Evolutionary conservation across 2,113 vertebrate species (phyloP), one percentile per base, ranked within the genome.

Genomic region (Ceuthmochares aereus): DNA sequence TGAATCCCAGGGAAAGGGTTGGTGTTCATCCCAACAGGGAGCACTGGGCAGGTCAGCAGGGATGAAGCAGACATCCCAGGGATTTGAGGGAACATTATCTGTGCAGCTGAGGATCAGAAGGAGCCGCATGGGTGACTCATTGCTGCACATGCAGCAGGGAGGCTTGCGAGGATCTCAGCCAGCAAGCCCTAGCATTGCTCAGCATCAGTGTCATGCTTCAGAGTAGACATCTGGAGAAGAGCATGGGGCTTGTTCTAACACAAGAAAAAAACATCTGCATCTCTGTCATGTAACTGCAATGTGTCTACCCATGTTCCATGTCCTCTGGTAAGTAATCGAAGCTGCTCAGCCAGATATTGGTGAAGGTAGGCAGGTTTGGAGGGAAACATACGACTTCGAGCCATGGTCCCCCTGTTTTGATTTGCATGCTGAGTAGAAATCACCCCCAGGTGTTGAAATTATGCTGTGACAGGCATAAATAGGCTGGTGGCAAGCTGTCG

Each of bases 191-290:
- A 12, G 6, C 37, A 5, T 25, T 54, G 36, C 8, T 19, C 30
- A 63, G 14, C 11, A 36, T 9, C 0, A 0, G 14, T 36, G 16
- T 8, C 1, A 0, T 47, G 36, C 42, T 64, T 54, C 86, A 80
- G 45, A 56, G 72, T 36, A 54, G 22, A 29, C 0, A 0, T 25
- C 63, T 27, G 32, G 52, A 84, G 58, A 73, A 49, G 10, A 78
- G 15, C 37, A 10, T 62, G 42, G n/a, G 43, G 10, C 30, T 58
- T 63, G 37, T 36, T 30, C 30, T 77, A 36, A 47, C 5, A 34
- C 3, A 5, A 87, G 21, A 15, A 68, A 89, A 40, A 87, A 51
- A 10, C 18, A 37, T 23, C 29, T 34, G 17, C 3, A 13, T 15
- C 47, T 78, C 34, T 32, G 8, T 34, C 9, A 7, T 21, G 9